Percentiles rank a stretch among this genome's conserved stretches.
phyloP scores from a whole-genome alignment of 2,113 vertebrate genomes.

The Rutilus rutilus region DNA sequence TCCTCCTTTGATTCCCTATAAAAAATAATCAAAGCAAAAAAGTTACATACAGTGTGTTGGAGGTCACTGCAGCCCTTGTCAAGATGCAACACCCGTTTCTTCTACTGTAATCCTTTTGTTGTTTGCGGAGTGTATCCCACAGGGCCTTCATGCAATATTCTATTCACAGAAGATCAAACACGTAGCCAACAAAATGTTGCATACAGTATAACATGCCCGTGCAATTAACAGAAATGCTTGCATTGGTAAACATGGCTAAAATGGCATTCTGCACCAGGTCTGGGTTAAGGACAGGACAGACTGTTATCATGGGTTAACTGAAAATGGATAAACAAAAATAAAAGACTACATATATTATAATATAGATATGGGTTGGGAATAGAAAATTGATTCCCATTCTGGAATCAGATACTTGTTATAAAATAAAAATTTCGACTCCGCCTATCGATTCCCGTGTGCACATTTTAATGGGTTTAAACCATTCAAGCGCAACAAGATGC shows the following conservation, averaged over 20 bases:
- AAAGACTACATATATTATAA: neutral
- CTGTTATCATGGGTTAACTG: neutral
- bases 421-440: too few relatives aligned
- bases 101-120: constrained; percentile 45
- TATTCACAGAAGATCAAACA: constrained; percentile 29
- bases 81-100: constrained; percentile 26
- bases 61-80: constrained; percentile 46
- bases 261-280: neutral
- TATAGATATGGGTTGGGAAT: too few relatives aligned
- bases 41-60: constrained; percentile 32
- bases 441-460: too few relatives aligned
- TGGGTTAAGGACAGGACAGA: neutral
- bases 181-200: neutral
- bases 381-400: too few relatives aligned
- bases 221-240: neutral
- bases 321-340: neutral
- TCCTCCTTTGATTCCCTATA: constrained; percentile 53
- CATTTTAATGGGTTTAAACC: too few relatives aligned
- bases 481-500: too few relatives aligned
- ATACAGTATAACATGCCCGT: neutral
- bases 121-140: neutral
- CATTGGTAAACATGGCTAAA: neutral
- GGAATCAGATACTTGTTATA: too few relatives aligned
- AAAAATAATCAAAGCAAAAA: constrained; percentile 48
- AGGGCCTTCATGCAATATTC: neutral